Base-by-base conservation (phyloP, 2,888 invertebrate species). In the Bedellia somnulentella region DNA sequence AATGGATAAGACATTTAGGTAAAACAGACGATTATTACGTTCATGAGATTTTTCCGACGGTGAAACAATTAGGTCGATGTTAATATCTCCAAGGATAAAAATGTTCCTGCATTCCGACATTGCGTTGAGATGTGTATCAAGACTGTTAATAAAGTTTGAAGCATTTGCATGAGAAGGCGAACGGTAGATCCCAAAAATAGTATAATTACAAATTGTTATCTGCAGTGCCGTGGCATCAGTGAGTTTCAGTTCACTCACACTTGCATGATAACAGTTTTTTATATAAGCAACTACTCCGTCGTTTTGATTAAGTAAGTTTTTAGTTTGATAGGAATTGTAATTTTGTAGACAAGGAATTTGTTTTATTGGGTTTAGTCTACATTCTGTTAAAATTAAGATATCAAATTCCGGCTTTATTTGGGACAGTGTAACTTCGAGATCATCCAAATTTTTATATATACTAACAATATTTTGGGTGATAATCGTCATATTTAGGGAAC, bases 71-170 rank as follows among this genome's bases (percentile, higher is more conserved):
- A 26, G n/a, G 36, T 45, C 41, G 5, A 45, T 44, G 25, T 45
- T 46, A n/a, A 45, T 42, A 22, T 45, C 42, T 4, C 43, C 46
- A 4, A 33, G 27, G 5, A 46, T 28, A 15, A 40, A 35, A 11
- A 42, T 38, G 30, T 37, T 41, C 24, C 35, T 35, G 1, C 23
- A 10, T 5, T 26, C 5, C 9, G 29, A 30, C 17, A 43, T 3
- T 2, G 26, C 29, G 2, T 36, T 32, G 11, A 46, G 24, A 13
- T 41, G 35, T 15, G 9, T 22, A 27, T 32, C 31, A n/a, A 44
- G 21, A 1, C 38, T 40, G 5, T 35, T 27, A 12, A 42, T 34
- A 31, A 44, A 44, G 5, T 2, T 12, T 5, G 33, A 35, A 10
- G 39, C 36, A 23, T 41, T 39, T 5, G 4, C 14, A 15, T 33